These are phyloP conservation scores for Pangasius macronema DNA, from an alignment of 2,797 vertebrate genomes.

Conservation along the genomic window DNA sequence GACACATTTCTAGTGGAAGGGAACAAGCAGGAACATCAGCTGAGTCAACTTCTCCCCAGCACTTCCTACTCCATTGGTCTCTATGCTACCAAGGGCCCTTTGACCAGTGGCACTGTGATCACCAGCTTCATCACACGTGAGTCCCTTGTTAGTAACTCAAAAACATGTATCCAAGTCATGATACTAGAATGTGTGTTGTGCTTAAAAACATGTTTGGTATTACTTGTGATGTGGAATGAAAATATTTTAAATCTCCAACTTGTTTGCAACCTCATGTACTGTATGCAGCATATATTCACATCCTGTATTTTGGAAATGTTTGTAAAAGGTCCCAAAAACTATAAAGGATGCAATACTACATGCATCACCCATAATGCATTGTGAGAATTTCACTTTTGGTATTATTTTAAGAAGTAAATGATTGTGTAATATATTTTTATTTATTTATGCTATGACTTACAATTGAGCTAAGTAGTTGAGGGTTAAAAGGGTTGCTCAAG, in stretches of 20 bases:
- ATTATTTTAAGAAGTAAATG: not conserved
- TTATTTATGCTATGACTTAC: not conserved
- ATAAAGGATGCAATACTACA: not conserved
- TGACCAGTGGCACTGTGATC: conserved; percentile 86
- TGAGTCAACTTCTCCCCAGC: conserved; percentile 86
- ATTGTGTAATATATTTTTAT: not conserved
- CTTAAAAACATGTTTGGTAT: not conserved
- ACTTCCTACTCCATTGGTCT: conserved; percentile 88
- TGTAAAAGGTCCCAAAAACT: not conserved
- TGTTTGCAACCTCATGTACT: not conserved
- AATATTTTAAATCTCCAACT: not conserved
- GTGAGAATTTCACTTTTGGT: not conserved
- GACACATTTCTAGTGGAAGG: conserved; percentile 93
- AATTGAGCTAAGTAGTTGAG: not conserved
- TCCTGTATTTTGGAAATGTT: not conserved
- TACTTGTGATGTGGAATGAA: not conserved
- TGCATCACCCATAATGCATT: not conserved
- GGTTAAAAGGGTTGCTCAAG: not conserved
- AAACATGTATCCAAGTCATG: not conserved
- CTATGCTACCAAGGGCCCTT: conserved; percentile 88
- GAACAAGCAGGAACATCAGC: conserved; percentile 84
- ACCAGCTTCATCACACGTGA: conserved; percentile 93
- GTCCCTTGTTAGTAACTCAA: conserved; percentile 59
- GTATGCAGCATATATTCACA: not conserved
- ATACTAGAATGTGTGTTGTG: not conserved